Percentiles rank a stretch among this genome's conserved stretches.
Conservation (phyloP, 2,113 vertebrate genomes). For the Ploceus nigricollis region DNA sequence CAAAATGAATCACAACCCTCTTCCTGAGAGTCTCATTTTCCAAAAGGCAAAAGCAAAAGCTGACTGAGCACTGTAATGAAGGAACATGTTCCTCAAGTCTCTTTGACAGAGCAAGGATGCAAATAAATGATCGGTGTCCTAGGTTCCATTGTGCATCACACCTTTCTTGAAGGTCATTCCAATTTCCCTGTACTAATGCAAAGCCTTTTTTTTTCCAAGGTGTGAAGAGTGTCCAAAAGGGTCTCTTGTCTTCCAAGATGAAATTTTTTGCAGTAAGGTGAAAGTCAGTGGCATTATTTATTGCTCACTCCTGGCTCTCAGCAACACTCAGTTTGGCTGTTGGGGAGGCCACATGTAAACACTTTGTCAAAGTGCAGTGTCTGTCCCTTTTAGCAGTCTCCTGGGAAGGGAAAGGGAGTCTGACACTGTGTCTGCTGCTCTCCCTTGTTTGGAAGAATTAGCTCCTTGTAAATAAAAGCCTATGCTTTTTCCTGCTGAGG, state of each 20-base stretch:
- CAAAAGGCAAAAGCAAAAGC: background rate
- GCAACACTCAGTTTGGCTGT: background rate
- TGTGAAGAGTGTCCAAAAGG: background rate
- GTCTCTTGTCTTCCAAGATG: background rate
- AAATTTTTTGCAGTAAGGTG: background rate
- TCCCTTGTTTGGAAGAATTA: background rate
- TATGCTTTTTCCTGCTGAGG: slow-evolving; percentile 38
- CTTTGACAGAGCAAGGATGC: background rate
- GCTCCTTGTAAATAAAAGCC: slow-evolving; percentile 13
- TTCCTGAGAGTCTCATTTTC: background rate
- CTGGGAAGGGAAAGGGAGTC: background rate
- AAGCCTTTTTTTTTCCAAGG: background rate
- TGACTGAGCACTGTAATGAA: background rate
- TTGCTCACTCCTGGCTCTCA: background rate
- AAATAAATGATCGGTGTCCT: background rate
- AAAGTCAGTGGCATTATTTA: background rate
- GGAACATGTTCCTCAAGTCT: background rate
- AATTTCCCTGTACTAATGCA: background rate
- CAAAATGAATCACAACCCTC: background rate
- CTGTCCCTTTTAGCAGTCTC: background rate
- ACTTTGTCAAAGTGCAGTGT: background rate
- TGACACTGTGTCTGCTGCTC: background rate
- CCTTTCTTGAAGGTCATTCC: background rate
- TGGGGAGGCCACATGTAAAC: background rate
- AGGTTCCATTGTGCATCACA: background rate